A percentile compares a stretch with the other conserved stretches of the same genome.
Conservation (phyloP, 2,113 vertebrate species). For the Nibea albiflora region DNA sequence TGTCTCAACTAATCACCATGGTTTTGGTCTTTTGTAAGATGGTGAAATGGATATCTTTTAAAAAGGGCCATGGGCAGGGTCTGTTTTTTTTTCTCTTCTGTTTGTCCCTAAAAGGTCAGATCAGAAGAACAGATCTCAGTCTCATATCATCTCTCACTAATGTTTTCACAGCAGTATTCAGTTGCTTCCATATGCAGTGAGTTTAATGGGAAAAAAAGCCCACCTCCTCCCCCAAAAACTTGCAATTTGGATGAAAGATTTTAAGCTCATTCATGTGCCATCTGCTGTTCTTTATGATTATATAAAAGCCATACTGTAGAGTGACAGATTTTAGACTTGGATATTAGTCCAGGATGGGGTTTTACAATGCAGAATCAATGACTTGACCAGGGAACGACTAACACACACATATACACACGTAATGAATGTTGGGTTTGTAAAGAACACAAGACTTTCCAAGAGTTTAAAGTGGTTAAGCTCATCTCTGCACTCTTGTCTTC, state of each 20-base stretch:
- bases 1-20: constrained; percentile 24
- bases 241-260: constrained; percentile 41
- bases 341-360: constrained; percentile 47
- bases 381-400: constrained; percentile 37
- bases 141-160: constrained; percentile 22
- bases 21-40: constrained; percentile 17
- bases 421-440: constrained; percentile 51
- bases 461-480: constrained; percentile 22
- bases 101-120: constrained; percentile 35
- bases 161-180: constrained; percentile 63
- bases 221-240: not conserved
- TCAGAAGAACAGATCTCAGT: constrained; percentile 40
- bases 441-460: constrained; percentile 37
- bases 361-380: constrained; percentile 68
- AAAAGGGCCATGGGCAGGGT: constrained; percentile 5
- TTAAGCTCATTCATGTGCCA: constrained; percentile 72
- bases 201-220: constrained; percentile 11
- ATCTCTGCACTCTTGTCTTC: constrained; percentile 49
- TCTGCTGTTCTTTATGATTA: constrained; percentile 67
- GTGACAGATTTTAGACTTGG: constrained; percentile 58
- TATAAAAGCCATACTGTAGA: constrained; percentile 80
- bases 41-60: constrained; percentile 17
- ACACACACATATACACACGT: constrained; percentile 18
- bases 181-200: constrained; percentile 25
- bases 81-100: constrained; percentile 15